Conservation (phyloP, 2,113 vertebrate species). For the Puffinus mauretanicus region DNA sequence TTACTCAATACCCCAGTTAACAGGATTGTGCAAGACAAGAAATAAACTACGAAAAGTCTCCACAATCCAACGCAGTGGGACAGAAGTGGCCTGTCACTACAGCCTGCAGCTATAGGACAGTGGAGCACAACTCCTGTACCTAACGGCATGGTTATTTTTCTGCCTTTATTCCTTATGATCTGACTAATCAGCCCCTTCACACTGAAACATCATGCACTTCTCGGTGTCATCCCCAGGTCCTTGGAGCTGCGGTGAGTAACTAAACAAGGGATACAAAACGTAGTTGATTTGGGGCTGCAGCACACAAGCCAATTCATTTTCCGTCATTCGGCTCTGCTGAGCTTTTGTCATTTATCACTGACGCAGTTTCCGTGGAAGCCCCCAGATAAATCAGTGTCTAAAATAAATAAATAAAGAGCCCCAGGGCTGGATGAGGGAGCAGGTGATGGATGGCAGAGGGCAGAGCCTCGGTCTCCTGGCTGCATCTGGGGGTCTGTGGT, state of each 20-base stretch:
- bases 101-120: neutral
- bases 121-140: neutral
- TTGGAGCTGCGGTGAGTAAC: neutral
- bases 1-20: neutral
- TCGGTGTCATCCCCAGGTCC: neutral
- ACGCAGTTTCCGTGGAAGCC: neutral
- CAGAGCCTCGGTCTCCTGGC: neutral
- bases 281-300: neutral
- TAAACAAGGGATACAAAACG: neutral
- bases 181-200: neutral
- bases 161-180: neutral
- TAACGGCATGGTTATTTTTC: rapidly evolving
- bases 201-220: neutral
- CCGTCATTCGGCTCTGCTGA: neutral
- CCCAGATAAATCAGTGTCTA: neutral
- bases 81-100: neutral
- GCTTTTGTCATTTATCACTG: neutral
- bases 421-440: neutral
- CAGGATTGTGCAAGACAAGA: neutral
- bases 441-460: neutral
- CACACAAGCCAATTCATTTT: neutral
- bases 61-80: neutral
- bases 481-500: neutral
- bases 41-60: neutral
- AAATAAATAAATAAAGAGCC: neutral